A percentile compares a stretch with the other conserved stretches of the same genome.
These are phyloP conservation scores for Hipposideros armiger DNA, from an alignment of 2,113 vertebrate species.

Conservation along the genomic window DNA sequence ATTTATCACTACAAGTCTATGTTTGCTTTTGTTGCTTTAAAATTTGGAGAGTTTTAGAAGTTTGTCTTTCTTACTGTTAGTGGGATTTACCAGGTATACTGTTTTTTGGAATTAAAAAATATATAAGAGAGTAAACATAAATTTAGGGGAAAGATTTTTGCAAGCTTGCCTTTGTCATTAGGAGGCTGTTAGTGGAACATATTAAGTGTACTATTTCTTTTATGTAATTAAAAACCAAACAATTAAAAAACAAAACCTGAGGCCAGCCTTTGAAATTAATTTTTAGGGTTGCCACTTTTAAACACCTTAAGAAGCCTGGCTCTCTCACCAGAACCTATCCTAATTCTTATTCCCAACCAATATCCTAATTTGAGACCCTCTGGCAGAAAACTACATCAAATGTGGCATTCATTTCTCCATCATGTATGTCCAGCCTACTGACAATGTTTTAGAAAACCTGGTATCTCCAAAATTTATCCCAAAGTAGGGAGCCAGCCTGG, in stretches of 20 bases:
- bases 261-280: conserved; percentile 38
- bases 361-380: not conserved
- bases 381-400: not conserved
- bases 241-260: not conserved
- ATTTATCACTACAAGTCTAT: not conserved
- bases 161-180: conserved; percentile 33
- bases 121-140: not conserved
- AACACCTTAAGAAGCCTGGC: not conserved
- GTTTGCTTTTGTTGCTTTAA: conserved; percentile 47
- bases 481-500: not conserved
- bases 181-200: not conserved
- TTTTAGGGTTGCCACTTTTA: not conserved
- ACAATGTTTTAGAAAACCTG: conserved; percentile 11
- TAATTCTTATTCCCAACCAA: not conserved
- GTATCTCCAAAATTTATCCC: not conserved
- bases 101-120: not conserved
- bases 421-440: not conserved
- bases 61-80: not conserved
- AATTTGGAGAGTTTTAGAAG: not conserved
- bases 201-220: not conserved
- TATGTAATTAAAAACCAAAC: conserved; percentile 30
- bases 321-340: not conserved
- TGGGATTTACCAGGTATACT: not conserved
- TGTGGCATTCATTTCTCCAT: not conserved
- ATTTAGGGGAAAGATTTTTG: not conserved